Evolutionary conservation across 2,888 invertebrate species (phyloP).

Genomic region (Agrochola litura): DNA sequence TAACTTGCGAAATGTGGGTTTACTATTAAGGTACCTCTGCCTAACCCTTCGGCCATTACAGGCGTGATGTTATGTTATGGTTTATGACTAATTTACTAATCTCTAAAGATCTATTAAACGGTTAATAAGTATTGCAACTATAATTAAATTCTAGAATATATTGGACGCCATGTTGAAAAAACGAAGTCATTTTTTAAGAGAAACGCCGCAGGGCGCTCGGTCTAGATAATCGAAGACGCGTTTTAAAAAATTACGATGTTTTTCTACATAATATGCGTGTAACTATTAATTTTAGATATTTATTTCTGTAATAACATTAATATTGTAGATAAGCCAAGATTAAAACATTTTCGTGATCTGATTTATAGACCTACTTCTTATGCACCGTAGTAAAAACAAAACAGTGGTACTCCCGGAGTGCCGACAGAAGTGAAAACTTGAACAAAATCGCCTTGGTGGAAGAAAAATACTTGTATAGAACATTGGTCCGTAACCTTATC

Average conservation of each 20-base stretch:
- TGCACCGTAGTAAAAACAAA: neutral
- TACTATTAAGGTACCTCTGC: too few relatives aligned
- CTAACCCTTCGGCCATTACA: too few relatives aligned
- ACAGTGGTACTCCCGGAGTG: too few relatives aligned
- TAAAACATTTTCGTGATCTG: neutral
- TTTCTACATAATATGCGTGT: neutral
- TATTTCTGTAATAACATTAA: neutral
- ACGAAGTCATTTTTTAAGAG: constrained; percentile 7
- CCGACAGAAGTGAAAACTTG: too few relatives aligned
- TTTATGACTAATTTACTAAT: neutral
- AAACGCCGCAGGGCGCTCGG: neutral
- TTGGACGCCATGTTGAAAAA: neutral
- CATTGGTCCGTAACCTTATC: too few relatives aligned
- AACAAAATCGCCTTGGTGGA: too few relatives aligned
- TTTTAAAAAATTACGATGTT: neutral
- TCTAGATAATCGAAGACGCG: neutral
- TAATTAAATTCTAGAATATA: constrained; percentile 38
- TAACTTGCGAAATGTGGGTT: too few relatives aligned
- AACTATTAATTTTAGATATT: constrained; percentile 4
- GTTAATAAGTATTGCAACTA: constrained; percentile 9
- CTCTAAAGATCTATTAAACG: neutral
- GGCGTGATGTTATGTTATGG: too few relatives aligned
- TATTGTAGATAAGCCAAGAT: neutral
- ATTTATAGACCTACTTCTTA: neutral
- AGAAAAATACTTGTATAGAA: too few relatives aligned